Evolutionary conservation across 1,140 invertebrate species (phyloP).

Genomic region (Hylaeus anthracinus): DNA sequence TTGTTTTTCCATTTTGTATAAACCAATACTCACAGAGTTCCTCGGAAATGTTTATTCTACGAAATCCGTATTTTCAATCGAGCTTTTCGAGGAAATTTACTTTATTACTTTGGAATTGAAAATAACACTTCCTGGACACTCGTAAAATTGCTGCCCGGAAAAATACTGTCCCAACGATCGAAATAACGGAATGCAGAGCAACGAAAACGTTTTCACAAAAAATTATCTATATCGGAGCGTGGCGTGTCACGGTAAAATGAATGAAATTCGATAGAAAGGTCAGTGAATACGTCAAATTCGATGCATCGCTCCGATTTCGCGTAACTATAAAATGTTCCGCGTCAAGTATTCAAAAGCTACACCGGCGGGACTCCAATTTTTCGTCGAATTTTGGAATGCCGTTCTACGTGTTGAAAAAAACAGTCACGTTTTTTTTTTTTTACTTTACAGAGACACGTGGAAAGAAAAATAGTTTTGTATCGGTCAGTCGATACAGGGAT

Average conservation of each 20-base stretch:
- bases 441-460: neutral
- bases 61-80: no score
- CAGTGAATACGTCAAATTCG: conserved; percentile 40
- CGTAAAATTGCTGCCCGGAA: no score
- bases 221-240: no score
- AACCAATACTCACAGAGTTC: no score
- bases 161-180: no score
- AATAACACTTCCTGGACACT: no score
- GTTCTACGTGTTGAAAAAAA: conserved; percentile 2
- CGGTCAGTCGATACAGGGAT: neutral
- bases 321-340: conserved; percentile 24
- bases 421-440: neutral
- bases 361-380: neutral
- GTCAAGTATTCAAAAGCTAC: conserved; percentile 20
- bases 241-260: conserved; percentile 7
- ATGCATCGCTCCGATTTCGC: conserved; percentile 8
- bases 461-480: neutral
- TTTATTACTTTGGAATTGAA: no score
- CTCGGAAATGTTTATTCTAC: no score
- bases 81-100: no score
- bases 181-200: no score
- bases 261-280: conserved; percentile 39
- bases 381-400: conserved; percentile 30
- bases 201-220: no score
- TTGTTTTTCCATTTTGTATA: no score